Base-by-base conservation (phyloP, 2,888 invertebrate genomes). In the Tachina lurida region DNA sequence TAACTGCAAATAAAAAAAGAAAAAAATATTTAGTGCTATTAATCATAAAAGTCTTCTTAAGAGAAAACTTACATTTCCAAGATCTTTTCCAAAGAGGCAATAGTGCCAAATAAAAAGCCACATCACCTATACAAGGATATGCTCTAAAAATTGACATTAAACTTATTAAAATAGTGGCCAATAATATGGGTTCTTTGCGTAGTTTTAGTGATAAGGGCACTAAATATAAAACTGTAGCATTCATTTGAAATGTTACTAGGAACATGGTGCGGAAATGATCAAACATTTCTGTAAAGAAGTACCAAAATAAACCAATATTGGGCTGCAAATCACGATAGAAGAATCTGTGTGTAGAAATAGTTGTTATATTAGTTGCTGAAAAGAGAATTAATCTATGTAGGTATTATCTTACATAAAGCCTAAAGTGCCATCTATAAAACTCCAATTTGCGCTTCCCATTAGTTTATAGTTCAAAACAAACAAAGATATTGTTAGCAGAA, bases 221-320 rank as follows among this genome's bases (percentile, higher is more conserved):
- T 77, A 98, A 94, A 92, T 99, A 99, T 68, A 99, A 94, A 58
- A 98, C 95, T 77, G 98, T 95, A 7, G 97, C 97, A 93, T 99
- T 99, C 89, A 99, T 96, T 94, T 99, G 99, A 92, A 99, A 99
- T 88, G 98, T 97, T 91, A 96, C 98, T 39, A 99, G 95, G 93
- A 99, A 99, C 90, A 99, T 95, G 85, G 96, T 94, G 70, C 98
- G 95, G 91, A 99, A 99, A 93, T 99, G 99, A 90, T 99, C 99
- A 94, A 99, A 99, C 98, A 99, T 98, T 94, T 99, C 99, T 0
- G 98, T 99, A 93, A 99, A 99, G 93, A 99, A 99, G 91, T 99
- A 99, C 99, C 99, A 99, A 93, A 99, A 99, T 2, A 99, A 94
- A 0, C 99, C 99, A 89, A 98, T 97, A 91, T 99, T 99, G 39